Conservation (phyloP, 2,797 vertebrate genomes). For the Scolopax rusticola region DNA sequence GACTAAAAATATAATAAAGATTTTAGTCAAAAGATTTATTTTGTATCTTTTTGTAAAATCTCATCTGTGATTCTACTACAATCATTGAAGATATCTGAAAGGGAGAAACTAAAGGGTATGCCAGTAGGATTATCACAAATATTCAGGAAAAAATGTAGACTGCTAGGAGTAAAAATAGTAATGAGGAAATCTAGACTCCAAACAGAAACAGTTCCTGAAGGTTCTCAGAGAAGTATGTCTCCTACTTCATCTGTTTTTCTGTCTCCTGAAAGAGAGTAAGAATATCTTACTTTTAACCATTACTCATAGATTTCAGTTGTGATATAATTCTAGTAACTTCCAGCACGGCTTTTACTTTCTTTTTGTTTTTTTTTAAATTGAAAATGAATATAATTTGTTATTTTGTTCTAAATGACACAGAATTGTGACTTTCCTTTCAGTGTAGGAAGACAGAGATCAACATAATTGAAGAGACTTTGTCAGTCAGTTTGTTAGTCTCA, state of each 20-base stretch:
- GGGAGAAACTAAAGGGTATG: neutral
- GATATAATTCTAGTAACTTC: neutral
- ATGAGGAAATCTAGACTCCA: neutral
- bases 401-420: neutral
- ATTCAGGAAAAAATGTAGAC: neutral
- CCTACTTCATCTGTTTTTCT: neutral
- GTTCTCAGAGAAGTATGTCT: neutral
- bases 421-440: neutral
- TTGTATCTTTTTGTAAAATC: slow-evolving; percentile 21
- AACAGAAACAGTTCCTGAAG: neutral
- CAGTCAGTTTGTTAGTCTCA: neutral
- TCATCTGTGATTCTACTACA: neutral
- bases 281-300: neutral
- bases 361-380: neutral
- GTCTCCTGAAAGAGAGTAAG: neutral
- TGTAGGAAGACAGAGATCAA: neutral
- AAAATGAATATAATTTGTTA: neutral
- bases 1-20: neutral
- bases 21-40: neutral
- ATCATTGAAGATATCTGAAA: neutral
- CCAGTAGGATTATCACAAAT: neutral
- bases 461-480: neutral
- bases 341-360: neutral
- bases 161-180: neutral
- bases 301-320: neutral